These are phyloP conservation scores for Parapristionchus giblindavisi DNA, from an alignment of 2,888 invertebrate species.

Conservation along the genomic window DNA sequence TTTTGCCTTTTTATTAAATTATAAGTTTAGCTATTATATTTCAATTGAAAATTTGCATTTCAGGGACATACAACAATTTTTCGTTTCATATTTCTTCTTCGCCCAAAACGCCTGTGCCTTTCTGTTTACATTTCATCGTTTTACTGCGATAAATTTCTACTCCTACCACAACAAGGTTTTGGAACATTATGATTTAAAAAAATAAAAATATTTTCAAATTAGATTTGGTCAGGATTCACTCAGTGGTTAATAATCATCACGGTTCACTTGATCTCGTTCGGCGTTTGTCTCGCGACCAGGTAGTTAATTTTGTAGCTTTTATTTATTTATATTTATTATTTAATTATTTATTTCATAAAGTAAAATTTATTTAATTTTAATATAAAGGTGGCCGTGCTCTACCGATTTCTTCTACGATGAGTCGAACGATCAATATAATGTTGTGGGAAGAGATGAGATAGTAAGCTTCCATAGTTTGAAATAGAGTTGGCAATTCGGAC, in stretches of 20 bases:
- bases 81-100: constrained; percentile 14
- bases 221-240: too few relatives aligned
- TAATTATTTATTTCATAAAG: too few relatives aligned
- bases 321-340: too few relatives aligned
- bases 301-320: neutral
- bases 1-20: too few relatives aligned
- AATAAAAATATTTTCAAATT: too few relatives aligned
- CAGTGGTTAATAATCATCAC: neutral
- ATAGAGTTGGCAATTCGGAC: too few relatives aligned
- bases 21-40: neutral
- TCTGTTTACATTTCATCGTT: constrained; percentile 30
- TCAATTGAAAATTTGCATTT: neutral
- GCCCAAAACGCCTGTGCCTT: constrained; percentile 28
- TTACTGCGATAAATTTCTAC: constrained; percentile 18
- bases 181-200: neutral
- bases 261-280: neutral
- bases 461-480: too few relatives aligned
- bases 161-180: constrained; percentile 5
- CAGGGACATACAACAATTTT: constrained; percentile 18
- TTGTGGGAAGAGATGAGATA: too few relatives aligned
- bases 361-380: too few relatives aligned
- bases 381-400: too few relatives aligned
- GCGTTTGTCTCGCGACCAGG: constrained; percentile 1
- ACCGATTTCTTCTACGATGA: too few relatives aligned
- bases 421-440: too few relatives aligned